A percentile compares a stretch with the other conserved stretches of the same genome.
Evolutionary conservation across 2,797 vertebrate genomes (phyloP).

Genomic region (Schizothorax lantsangensis): DNA sequence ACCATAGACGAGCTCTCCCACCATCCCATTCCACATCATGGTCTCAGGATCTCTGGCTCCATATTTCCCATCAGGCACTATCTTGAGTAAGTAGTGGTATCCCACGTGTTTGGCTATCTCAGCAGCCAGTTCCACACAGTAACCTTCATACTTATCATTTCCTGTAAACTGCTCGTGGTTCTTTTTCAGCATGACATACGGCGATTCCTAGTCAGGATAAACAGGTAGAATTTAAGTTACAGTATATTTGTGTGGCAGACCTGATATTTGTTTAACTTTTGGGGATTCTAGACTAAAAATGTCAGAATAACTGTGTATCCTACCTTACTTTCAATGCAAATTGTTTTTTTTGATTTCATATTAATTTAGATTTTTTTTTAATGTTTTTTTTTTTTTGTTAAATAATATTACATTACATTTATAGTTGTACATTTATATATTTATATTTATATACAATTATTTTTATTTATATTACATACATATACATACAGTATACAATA

Average conservation of each 20-base stretch:
- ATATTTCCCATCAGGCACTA: conserved; percentile 95
- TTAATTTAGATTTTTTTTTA: background rate
- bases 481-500: background rate
- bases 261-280: background rate
- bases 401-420: background rate
- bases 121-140: conserved; percentile 95
- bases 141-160: conserved; percentile 96
- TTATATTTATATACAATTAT: background rate
- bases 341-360: background rate
- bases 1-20: conserved; percentile 97
- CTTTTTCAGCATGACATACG: conserved; percentile 99
- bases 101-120: conserved; percentile 98
- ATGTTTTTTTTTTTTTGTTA: background rate
- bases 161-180: conserved; percentile 92
- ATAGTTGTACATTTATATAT: background rate
- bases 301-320: background rate
- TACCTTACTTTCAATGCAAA: background rate
- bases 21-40: conserved; percentile 99
- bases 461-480: background rate
- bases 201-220: conserved; percentile 85
- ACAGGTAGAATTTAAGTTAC: background rate
- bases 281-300: background rate
- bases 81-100: conserved; percentile 94
- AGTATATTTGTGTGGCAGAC: background rate
- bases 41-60: conserved; percentile 92